Base-by-base conservation (phyloP, 2,113 vertebrate genomes). In the Falco punctatus region DNA sequence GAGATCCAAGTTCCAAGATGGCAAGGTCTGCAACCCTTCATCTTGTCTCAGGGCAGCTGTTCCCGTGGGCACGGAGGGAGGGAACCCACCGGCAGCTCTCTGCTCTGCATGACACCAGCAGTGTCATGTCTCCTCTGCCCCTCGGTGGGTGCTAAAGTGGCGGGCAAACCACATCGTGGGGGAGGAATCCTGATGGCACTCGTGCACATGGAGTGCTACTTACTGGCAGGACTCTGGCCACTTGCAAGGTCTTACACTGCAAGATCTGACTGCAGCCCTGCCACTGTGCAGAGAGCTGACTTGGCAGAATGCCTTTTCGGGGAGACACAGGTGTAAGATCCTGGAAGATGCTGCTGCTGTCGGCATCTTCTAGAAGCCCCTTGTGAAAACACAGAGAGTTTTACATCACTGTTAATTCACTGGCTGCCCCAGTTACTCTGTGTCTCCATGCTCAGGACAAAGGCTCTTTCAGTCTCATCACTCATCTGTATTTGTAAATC, bases 171-270 rank as follows among this genome's bases (percentile, higher is more conserved):
- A 72, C 22, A 4, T 0, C 18, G 22, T 51, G 16, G 7, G 20
- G 0, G 1, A 27, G 23, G 32, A 66, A 70, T 62, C 55, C 71
- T n/a, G 32, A 12, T 27, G 18, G 40, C 40, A 40, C 3, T 49
- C 12, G 11, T 0, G 2, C 13, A 24, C 4, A 4, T 6, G n/a
- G 32, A 35, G 14, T 49, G 33, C 35, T 64, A 18, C 75, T 57
- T 57, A 22, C n/a, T 64, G 48, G 24, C 66, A 80, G n/a, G 30
- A 38, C 28, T 32, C 23, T 42, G 71, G 66, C n/a, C 48, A 27
- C 5, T 1, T 19, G 17, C 2, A 4, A 85, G 38, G 21, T 58
- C 46, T 55, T 54, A 44, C 52, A 28, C 2, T 11, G 33, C n/a
- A 77, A 52, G 28, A n/a, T 48, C n/a, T 79, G 38, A 17, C 42